Evolutionary conservation across 2,797 vertebrate species (phyloP), one percentile per base, ranked within the genome.

Genomic region (Bradypodion ventrale): DNA sequence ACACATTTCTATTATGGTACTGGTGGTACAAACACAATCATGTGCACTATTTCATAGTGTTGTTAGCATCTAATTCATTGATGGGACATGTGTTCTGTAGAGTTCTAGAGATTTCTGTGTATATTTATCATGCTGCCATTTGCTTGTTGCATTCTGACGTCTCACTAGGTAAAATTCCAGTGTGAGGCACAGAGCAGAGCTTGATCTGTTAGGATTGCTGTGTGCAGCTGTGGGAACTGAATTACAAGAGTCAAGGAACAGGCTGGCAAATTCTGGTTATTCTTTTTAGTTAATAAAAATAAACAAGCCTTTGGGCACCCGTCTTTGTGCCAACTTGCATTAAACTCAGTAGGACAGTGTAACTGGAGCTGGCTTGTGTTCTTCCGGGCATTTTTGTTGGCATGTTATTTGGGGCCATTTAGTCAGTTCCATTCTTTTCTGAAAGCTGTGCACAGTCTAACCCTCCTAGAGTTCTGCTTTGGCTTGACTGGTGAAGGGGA

Each of bases 271-370:
- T 85, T 90, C 87, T 92, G 89, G 77, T 88, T 88, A 42, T 69
- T 62, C 83, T 46, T 70, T 75, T 74, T 49, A n/a, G 73, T 85
- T 80, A 86, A 74, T 90, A 89, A 89, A 93, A 93, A 89, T 91
- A 90, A 81, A 87, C 82, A 76, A 76, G 84, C 82, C 89, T 93
- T 83, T 83, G 83, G 80, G 42, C 1, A 0, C 69, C 27, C 85
- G 42, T 62, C 65, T 89, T 56, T 89, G 86, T 7, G 89, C 84
- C 76, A 90, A 21, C 44, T 87, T 83, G 83, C 76, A 78, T 8
- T 88, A 83, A 89, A 91, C 82, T 90, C 87, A 76, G 52, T 83
- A 78, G 75, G 83, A 85, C 49, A 84, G 73, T 27, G 65, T 81
- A 81, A 81, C 76, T 85, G 63, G 62, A 76, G 25, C 78, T 85